Percentiles rank a stretch among this genome's conserved stretches.
Evolutionary conservation across 2,113 vertebrate species (phyloP).

Genomic region (Columbina picui): DNA sequence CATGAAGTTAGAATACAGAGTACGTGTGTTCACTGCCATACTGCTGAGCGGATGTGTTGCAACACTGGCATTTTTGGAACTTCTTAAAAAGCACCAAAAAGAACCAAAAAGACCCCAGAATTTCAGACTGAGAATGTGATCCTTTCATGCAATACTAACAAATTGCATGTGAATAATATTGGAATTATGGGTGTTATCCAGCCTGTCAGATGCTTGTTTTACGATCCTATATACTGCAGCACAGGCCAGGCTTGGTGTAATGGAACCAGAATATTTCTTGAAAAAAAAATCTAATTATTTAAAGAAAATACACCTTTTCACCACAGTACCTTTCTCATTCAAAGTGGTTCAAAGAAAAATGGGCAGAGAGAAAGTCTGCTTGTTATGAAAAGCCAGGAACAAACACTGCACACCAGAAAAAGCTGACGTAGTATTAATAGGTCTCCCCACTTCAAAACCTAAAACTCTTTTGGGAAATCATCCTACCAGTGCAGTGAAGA

Average conservation of each 20-base stretch:
- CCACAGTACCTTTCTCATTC: background rate
- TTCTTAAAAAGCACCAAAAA: background rate
- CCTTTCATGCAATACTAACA: background rate
- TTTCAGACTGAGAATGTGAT: background rate
- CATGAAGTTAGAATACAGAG: background rate
- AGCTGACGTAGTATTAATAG: background rate
- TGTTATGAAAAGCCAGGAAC: background rate
- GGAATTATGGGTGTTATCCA: background rate
- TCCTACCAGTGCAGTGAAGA: background rate
- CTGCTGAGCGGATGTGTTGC: background rate
- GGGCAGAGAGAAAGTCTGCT: background rate
- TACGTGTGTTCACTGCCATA: background rate
- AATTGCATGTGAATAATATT: background rate
- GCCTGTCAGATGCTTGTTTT: background rate
- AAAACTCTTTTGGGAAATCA: background rate
- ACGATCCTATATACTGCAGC: background rate
- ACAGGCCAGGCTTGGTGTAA: background rate
- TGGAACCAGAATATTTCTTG: background rate
- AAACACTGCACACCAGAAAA: background rate
- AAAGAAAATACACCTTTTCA: background rate
- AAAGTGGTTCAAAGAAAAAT: background rate
- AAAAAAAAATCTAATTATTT: background rate
- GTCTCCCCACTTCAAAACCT: background rate
- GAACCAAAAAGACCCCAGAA: rapidly evolving
- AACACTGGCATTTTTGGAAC: background rate